Base-by-base conservation (phyloP, 2,888 invertebrate species). In the Clostera curtula region DNA sequence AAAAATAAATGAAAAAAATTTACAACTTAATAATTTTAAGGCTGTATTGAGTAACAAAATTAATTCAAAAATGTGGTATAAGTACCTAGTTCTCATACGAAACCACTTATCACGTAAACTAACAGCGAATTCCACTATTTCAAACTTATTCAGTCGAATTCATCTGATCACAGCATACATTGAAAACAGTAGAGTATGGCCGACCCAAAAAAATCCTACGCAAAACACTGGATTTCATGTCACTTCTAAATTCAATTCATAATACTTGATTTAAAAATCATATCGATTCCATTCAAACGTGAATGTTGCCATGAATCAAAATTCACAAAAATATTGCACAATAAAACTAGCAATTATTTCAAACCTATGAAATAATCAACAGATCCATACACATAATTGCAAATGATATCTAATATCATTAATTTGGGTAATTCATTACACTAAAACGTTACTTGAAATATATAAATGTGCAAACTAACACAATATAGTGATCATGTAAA, bases 391-490 rank as follows among this genome's bases (percentile, higher is more conserved):
- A 40, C 33, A 59, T 43, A n/a, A 59, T 61, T 57, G 63, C 58
- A 75, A 70, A 73, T 74, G 75, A 76, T 75, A 79, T 79, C 50
- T 55, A 43, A 77, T 77, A 76, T 62, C 74, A 76, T 76, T 71
- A 73, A 72, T 62, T 61, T 63, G 45, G 50, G 53, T 53, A 34
- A 32, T 40, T 39, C 33, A 50, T 32, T 25, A 47, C 40, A 36
- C 36, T 47, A 44, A 44, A 36, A 26, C 27, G 21, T 21, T 31
- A 31, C 19, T 30, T 30, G 34, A 33, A 21, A 26, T 15, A 20
- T 16, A 24, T 29, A 24, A n/a, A n/a, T n/a, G n/a, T n/a, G n/a
- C n/a, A n/a, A n/a, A n/a, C n/a, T n/a, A n/a, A n/a, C n/a, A n/a
- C n/a, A n/a, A n/a, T n/a, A n/a, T n/a, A n/a, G n/a, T n/a, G n/a